Evolutionary conservation across 2,797 vertebrate genomes (phyloP), one percentile per base, ranked within the genome.

Genomic region (Argya squamiceps): DNA sequence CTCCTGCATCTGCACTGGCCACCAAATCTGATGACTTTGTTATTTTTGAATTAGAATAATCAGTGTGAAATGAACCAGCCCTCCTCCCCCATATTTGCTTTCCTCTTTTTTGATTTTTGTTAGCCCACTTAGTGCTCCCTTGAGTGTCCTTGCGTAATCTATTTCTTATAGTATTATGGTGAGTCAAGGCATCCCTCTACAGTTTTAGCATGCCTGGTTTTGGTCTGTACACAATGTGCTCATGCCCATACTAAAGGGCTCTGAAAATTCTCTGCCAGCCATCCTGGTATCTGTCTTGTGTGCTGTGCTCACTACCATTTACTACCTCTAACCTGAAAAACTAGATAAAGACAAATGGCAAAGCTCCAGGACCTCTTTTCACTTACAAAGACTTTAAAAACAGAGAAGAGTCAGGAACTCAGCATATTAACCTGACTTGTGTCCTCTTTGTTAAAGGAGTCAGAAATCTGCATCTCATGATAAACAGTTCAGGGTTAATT

Each of bases 401-500:
- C 56, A 92, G 39, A 75, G 65, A 21, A 65, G 17, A 95, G 15
- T 58, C 20, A 41, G 36, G 30, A 70, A 39, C 60, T 84, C 65
- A 27, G 32, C 44, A 39, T 46, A 86, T 84, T 70, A 79, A 89
- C 78, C 64, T 88, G 75, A 29, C 67, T 94, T 78, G 32, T 43
- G 29, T 92, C 46, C 12, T 92, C 76, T 93, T 89, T 94, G 86
- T 92, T 92, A 92, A 94, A 88, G 70, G 77, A 96, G 24, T 93
- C 70, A 87, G 93, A 91, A 93, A 93, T 90, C 73, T 88, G 56
- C 81, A 89, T 92, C 71, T 95, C 55, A 46, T 56, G 67, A 89
- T 85, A 93, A 96, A 90, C 60, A 80, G 84, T 95, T 97, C 71
- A 97, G 97, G 97, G 95, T 96, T 98, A 96, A 97, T 97, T 97